Evolutionary conservation across 2,888 invertebrate species (phyloP).

Genomic region (Ctenicera cuprea): DNA sequence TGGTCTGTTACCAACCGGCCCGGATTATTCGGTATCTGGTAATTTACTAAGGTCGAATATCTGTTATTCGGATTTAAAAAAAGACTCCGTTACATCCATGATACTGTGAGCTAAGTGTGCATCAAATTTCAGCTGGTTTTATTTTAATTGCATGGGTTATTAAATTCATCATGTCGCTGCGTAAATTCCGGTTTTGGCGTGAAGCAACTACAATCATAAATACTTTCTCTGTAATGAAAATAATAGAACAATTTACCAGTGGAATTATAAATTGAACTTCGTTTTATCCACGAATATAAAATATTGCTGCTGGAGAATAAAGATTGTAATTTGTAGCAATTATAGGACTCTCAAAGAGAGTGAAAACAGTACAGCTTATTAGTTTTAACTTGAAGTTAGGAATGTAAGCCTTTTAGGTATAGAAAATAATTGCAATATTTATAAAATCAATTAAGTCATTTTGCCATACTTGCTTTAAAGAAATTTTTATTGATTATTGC

Average conservation of each 20-base stretch:
- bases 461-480: slow-evolving; percentile 38
- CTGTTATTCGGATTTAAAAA: too few relatives aligned
- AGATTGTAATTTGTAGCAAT: slow-evolving; percentile 12
- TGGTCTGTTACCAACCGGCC: too few relatives aligned
- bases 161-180: too few relatives aligned
- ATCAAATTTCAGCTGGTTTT: too few relatives aligned
- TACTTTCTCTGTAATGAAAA: neutral
- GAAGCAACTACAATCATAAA: too few relatives aligned
- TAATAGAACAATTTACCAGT: neutral
- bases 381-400: slow-evolving; percentile 20
- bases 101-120: too few relatives aligned
- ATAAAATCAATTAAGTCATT: slow-evolving; percentile 3
- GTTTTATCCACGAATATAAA: neutral
- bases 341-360: neutral
- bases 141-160: too few relatives aligned
- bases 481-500: neutral
- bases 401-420: slow-evolving; percentile 23
- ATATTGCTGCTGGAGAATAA: neutral
- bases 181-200: too few relatives aligned
- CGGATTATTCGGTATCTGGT: too few relatives aligned
- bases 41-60: too few relatives aligned
- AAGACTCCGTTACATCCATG: too few relatives aligned
- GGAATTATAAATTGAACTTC: neutral
- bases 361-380: slow-evolving; percentile 15
- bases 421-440: slow-evolving; percentile 36